These are phyloP conservation scores for Lateolabrax maculatus DNA, from an alignment of 2,797 vertebrate species.

Conservation along the genomic window DNA sequence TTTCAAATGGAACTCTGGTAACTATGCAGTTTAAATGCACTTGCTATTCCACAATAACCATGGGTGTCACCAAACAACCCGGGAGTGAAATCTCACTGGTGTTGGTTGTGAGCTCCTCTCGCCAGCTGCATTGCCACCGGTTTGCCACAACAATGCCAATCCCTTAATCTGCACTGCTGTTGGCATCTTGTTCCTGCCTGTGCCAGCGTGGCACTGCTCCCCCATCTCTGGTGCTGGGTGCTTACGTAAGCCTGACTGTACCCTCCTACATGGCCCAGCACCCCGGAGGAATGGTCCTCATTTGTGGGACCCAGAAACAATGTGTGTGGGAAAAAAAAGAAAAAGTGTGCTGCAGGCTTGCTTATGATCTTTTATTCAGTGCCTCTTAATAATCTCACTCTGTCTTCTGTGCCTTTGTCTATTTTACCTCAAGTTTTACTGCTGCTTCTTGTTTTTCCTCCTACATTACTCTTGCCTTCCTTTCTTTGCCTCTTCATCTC, in stretches of 20 bases:
- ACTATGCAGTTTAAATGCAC: neutral
- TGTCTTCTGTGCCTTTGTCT: slow-evolving; percentile 9
- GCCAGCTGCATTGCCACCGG: neutral
- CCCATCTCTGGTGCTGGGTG: slow-evolving; percentile 15
- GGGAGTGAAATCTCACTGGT: neutral
- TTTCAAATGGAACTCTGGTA: neutral
- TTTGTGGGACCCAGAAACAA: slow-evolving; percentile 67
- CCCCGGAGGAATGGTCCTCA: slow-evolving; percentile 64
- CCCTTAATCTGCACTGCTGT: slow-evolving; percentile 20
- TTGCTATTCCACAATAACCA: neutral
- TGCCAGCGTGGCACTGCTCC: slow-evolving; percentile 61
- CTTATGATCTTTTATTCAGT: slow-evolving; percentile 67
- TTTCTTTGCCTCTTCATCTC: slow-evolving; percentile 18
- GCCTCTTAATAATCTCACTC: slow-evolving; percentile 42
- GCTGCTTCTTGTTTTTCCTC: slow-evolving; percentile 25
- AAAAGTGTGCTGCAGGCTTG: slow-evolving; percentile 40
- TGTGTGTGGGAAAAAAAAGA: slow-evolving; percentile 31
- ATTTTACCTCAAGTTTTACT: slow-evolving; percentile 38
- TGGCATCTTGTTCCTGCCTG: slow-evolving; percentile 27
- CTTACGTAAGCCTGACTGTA: slow-evolving; percentile 54
- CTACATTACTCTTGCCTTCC: neutral
- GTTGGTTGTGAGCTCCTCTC: neutral
- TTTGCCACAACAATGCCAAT: slow-evolving; percentile 14
- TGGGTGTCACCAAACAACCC: slow-evolving; percentile 24
- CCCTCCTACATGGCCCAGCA: slow-evolving; percentile 37